Evolutionary conservation across 2,797 vertebrate species (phyloP), one percentile per base, ranked within the genome.

Genomic region (Clamator glandarius): DNA sequence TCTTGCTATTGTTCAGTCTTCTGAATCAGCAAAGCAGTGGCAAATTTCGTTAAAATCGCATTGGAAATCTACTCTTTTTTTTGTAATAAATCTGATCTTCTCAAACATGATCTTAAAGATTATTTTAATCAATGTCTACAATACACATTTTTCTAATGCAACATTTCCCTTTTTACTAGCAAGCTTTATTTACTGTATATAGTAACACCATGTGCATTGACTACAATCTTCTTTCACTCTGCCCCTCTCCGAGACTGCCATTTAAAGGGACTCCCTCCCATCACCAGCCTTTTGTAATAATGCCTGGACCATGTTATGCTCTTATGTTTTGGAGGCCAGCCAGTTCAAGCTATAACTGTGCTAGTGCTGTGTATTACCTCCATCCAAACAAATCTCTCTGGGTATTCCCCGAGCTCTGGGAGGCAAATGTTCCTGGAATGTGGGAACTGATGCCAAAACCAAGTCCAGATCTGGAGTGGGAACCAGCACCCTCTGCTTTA

Each of bases 1-100:
- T 20, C 57, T 48, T 0, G 0, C 31, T 50, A 16, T 0, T n/a
- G 23, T 29, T 84, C 67, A 24, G 20, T 5, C n/a, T 52, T 31
- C 63, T 64, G n/a, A 3, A 0, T 5, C 39, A 69, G 57, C 63
- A 36, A 21, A 58, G 28, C 25, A 25, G 28, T 3, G 42, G 7
- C 24, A 55, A 55, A 2, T 4, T 4, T 25, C 3, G 2, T 3
- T 28, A 68, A 21, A 67, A 70, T 70, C 4, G 66, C 5, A 15
- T 1, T 8, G 41, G 29, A 33, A 64, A 5, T 1, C 2, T 10
- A 5, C 5, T 2, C 5, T 51, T 33, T 16, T 68, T 58, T 39
- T 42, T 9, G 11, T 13, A 57, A 79, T 33, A 63, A 76, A 76
- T 39, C 17, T 29, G 8, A 42, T 29, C 12, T 31, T 19, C 61